Conservation (phyloP, 2,888 invertebrate species). For the Drosophila yooni region DNA sequence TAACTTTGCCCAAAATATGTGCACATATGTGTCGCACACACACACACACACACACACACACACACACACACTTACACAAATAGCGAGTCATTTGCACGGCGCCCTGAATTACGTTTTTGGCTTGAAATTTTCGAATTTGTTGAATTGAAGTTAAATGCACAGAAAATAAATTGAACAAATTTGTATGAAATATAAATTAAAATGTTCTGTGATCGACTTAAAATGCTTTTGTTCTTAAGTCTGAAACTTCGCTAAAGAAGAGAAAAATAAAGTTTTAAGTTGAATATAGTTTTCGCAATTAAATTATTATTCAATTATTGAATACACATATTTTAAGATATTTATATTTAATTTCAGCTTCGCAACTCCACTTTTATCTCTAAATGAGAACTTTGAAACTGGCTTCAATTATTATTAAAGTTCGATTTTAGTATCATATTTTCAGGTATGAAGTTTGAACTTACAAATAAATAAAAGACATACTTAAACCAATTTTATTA, state of each 20-base stretch:
- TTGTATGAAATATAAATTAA: neutral
- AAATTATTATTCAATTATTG: neutral
- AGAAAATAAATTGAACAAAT: neutral
- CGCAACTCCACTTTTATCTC: neutral
- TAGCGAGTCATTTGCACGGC: constrained; percentile 45
- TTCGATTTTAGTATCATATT: neutral
- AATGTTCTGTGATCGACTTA: neutral
- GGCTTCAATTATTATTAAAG: neutral
- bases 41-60: constrained; percentile 10
- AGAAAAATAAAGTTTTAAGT: neutral
- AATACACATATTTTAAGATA: neutral
- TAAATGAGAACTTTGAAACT: neutral
- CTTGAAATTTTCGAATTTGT: constrained; percentile 49
- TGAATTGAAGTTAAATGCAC: constrained; percentile 24
- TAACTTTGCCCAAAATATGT: constrained; percentile 78
- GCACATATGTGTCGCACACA: constrained; percentile 54
- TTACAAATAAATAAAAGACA: neutral
- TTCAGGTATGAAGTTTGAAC: neutral
- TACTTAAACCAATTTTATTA: neutral
- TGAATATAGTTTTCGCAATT: neutral
- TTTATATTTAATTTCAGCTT: neutral
- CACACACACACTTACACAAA: constrained; percentile 15
- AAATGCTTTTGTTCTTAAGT: neutral
- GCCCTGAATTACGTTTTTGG: constrained; percentile 25
- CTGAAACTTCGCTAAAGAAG: neutral